Percentiles rank a stretch among this genome's conserved stretches.
These are phyloP conservation scores for Phenganax subtilis DNA, from an alignment of 92 coral and sea anemone genomes.

Conservation along the genomic window DNA sequence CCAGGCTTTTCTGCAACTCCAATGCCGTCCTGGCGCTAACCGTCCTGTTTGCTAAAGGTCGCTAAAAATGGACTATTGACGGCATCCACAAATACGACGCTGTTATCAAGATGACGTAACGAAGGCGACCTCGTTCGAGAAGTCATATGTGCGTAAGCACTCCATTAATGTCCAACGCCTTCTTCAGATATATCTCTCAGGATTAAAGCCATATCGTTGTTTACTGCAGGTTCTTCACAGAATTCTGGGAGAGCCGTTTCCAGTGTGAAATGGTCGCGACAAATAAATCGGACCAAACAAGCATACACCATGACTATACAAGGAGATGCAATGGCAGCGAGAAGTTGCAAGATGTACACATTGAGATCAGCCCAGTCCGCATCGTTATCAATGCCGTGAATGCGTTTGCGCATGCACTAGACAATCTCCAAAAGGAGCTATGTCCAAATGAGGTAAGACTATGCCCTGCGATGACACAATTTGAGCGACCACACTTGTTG, in stretches of 20 bases:
- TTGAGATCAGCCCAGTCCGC: constrained; percentile 82
- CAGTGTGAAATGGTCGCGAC: constrained; percentile 40
- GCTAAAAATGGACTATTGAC: too few relatives aligned
- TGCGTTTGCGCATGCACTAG: constrained; percentile 85
- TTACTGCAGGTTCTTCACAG: constrained; percentile 58
- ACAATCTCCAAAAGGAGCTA: constrained; percentile 58
- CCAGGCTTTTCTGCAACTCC: too few relatives aligned
- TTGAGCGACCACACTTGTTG: constrained; percentile 42
- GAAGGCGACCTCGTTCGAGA: too few relatives aligned
- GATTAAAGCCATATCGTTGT: background rate
- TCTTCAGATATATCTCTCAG: too few relatives aligned
- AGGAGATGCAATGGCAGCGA: constrained; percentile 17
- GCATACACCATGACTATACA: background rate
- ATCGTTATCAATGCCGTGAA: constrained; percentile 91
- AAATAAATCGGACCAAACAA: background rate
- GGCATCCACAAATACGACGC: too few relatives aligned
- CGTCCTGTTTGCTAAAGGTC: too few relatives aligned
- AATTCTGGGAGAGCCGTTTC: constrained; percentile 60
- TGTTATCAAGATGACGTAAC: too few relatives aligned
- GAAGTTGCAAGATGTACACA: constrained; percentile 9
- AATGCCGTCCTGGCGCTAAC: too few relatives aligned
- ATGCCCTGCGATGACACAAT: constrained; percentile 58
- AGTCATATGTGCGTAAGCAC: too few relatives aligned
- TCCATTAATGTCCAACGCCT: too few relatives aligned
- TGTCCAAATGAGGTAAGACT: constrained; percentile 58